Conservation (phyloP, 2,888 invertebrate species). For the Watsonalla cultraria region DNA sequence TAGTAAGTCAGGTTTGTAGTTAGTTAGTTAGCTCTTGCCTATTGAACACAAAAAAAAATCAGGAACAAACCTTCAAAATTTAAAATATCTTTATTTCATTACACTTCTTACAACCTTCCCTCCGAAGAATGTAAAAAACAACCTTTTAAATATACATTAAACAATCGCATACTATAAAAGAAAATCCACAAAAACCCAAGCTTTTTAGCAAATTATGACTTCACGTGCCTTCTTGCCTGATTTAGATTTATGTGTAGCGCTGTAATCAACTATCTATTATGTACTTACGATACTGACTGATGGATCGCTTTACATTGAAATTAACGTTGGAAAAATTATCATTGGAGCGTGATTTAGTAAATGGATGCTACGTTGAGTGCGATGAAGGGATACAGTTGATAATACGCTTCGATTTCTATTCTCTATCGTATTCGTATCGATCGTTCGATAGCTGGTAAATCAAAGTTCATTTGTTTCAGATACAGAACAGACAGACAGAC, state of each 20-base stretch:
- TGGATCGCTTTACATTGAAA: constrained; percentile 10
- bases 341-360: background rate
- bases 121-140: too few relatives aligned
- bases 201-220: constrained; percentile 68
- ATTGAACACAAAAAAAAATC: too few relatives aligned
- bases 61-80: too few relatives aligned
- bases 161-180: constrained; percentile 35
- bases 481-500: too few relatives aligned
- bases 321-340: too few relatives aligned
- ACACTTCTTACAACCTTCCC: too few relatives aligned
- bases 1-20: too few relatives aligned
- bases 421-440: background rate
- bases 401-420: background rate
- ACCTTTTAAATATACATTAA: background rate
- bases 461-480: too few relatives aligned
- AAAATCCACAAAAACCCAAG: constrained; percentile 36
- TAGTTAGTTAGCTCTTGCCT: too few relatives aligned
- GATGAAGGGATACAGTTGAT: background rate
- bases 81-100: too few relatives aligned
- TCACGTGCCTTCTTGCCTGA: constrained; percentile 53
- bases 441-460: too few relatives aligned
- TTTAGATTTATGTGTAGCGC: constrained; percentile 56
- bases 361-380: constrained; percentile 4
- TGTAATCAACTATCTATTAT: constrained; percentile 52
- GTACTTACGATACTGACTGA: constrained; percentile 25